Conservation (phyloP, 2,797 vertebrate species). For the Sternotherus odoratus region DNA sequence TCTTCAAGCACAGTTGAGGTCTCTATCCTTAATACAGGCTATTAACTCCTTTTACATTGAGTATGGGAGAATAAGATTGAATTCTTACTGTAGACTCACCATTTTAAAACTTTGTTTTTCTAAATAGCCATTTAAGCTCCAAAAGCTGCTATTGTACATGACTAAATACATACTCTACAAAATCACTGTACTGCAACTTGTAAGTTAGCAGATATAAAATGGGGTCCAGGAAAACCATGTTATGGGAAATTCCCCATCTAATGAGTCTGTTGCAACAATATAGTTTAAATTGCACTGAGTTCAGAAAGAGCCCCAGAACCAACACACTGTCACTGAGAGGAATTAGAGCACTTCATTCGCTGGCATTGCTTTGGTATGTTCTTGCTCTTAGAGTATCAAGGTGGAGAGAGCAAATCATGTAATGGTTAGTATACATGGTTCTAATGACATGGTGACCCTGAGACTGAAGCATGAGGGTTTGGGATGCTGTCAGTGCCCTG, state of each 20-base stretch:
- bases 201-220: background rate
- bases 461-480: background rate
- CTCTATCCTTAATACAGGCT: background rate
- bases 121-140: background rate
- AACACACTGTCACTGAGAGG: background rate
- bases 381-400: background rate
- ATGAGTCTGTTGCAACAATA: background rate
- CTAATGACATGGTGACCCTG: background rate
- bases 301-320: background rate
- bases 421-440: background rate
- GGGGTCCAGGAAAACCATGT: background rate
- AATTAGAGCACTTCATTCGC: background rate
- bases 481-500: background rate
- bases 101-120: constrained; percentile 10
- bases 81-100: background rate
- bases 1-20: background rate
- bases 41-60: constrained; percentile 13
- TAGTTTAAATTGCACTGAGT: fast-evolving
- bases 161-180: background rate
- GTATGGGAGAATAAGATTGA: background rate
- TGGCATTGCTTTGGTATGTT: fast-evolving
- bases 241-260: background rate
- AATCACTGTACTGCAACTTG: background rate
- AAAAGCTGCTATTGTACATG: background rate
- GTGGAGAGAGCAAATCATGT: background rate